Conservation (phyloP, 2,113 vertebrate species). For the Alouatta palliata region DNA sequence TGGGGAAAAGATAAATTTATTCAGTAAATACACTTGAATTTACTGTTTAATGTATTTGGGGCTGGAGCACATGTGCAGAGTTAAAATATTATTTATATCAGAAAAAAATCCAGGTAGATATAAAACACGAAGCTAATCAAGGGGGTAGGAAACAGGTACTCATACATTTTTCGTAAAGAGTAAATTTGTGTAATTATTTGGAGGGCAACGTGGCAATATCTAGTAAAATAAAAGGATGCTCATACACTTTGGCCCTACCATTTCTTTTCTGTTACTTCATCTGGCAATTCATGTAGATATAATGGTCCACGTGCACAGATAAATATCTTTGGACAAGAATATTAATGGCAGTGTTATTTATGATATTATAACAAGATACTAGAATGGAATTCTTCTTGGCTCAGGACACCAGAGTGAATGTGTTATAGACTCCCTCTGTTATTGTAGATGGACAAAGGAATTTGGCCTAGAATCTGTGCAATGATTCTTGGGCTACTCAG, state of each 20-base stretch:
- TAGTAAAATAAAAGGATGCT: slow-evolving; percentile 5
- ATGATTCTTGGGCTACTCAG: neutral
- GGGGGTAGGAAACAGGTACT: neutral
- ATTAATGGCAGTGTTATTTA: slow-evolving; percentile 26
- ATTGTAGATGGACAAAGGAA: neutral
- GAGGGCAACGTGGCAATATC: slow-evolving; percentile 10
- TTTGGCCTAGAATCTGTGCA: slow-evolving; percentile 14
- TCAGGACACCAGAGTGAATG: neutral
- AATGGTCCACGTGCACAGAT: slow-evolving; percentile 39
- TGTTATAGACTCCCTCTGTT: neutral
- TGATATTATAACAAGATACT: slow-evolving; percentile 2
- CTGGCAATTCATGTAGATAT: slow-evolving; percentile 7
- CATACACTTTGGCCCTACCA: neutral
- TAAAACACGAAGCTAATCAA: slow-evolving; percentile 14
- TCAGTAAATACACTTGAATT: slow-evolving; percentile 49
- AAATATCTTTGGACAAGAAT: slow-evolving; percentile 47
- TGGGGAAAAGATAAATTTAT: slow-evolving; percentile 25
- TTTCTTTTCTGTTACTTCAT: slow-evolving; percentile 23
- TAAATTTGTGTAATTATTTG: neutral
- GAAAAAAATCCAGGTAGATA: slow-evolving; percentile 7
- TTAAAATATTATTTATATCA: slow-evolving; percentile 35
- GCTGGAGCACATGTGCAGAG: neutral
- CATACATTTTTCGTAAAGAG: neutral
- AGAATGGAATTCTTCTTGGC: neutral
- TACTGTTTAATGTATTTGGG: slow-evolving; percentile 6